Base-by-base conservation (phyloP, 2,888 invertebrate genomes). In the Athalia circularis region DNA sequence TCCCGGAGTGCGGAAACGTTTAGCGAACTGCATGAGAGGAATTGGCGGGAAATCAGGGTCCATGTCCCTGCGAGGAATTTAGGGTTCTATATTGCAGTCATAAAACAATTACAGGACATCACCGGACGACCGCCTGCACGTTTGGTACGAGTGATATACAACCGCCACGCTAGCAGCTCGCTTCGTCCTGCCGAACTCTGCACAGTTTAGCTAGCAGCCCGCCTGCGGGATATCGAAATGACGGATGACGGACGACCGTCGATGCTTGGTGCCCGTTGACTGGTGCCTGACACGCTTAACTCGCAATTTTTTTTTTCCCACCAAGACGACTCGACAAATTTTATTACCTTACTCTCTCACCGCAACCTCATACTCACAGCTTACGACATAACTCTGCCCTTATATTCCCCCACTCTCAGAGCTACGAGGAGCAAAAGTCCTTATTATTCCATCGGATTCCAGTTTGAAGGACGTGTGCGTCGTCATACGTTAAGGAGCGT, bases 41-140 rank as follows among this genome's bases (percentile, higher is more conserved):
- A 59, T 29, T 2, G 29, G 29, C 29, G 29, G 29, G 29, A 29
- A 29, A 29, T 29, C 29, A 29, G 29, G 29, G 29, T 29, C 29
- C 29, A 45, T 57, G 3, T 45, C 59, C 72, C 72, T 72, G 72
- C 13, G 13, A 67, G 54, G 48, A 47, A 72, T 72, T 72, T 59
- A 7, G 1, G 50, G 48, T 48, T 65, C 50, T 85, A 85, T 84
- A 84, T 72, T 82, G 80, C 80, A 75, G 81, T 81, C 85, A 81
- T 86, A 86, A 85, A 85, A 83, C 83, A 84, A 86, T 85, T 85
- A 85, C 81, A 78, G 76, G 78, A 78, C 80, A 81, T 84, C 81
- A 82, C 77, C 61, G 59, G 62, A 59, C 68, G 50, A n/a, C 52
- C 61, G 29, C 62, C 72, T 57, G 13, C 15, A 47, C 43, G 7